Conservation (phyloP, 2,888 invertebrate species). For the Morinoia aosen region DNA sequence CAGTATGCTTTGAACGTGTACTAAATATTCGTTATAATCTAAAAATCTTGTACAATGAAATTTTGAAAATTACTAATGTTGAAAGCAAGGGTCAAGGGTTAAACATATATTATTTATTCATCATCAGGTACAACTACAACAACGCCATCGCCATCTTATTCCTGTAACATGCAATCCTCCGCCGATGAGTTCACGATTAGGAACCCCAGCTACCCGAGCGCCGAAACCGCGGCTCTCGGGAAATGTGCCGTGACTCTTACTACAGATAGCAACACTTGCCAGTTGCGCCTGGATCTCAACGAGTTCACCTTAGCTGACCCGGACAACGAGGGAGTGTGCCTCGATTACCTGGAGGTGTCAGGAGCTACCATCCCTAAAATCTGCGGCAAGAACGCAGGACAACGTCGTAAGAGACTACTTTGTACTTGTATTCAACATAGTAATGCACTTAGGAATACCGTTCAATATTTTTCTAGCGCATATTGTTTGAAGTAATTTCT, state of each 20-base stretch:
- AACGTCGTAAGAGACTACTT: constrained; percentile 68
- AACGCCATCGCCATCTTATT: not conserved
- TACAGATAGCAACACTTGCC: constrained; percentile 79
- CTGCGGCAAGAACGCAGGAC: constrained; percentile 70
- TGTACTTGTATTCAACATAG: not conserved
- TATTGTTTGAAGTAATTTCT: too few relatives aligned
- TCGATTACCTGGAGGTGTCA: constrained; percentile 80
- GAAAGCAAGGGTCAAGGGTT: too few relatives aligned
- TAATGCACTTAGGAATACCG: too few relatives aligned
- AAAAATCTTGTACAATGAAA: too few relatives aligned
- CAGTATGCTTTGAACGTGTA: not conserved
- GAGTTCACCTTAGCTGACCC: constrained; percentile 82
- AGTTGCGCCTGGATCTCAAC: constrained; percentile 85
- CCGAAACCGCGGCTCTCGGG: not conserved
- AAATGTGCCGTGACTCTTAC: constrained; percentile 74
- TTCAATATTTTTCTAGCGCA: too few relatives aligned
- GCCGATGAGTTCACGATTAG: not conserved
- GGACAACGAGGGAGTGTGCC: constrained; percentile 81
- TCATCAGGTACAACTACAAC: too few relatives aligned
- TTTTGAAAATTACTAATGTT: too few relatives aligned
- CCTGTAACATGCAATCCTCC: not conserved
- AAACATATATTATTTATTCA: too few relatives aligned
- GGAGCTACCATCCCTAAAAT: constrained; percentile 69
- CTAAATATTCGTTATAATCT: too few relatives aligned
- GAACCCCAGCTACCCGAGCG: not conserved